Evolutionary conservation across 2,888 invertebrate species (phyloP).

Genomic region (Vesta saturnalis): DNA sequence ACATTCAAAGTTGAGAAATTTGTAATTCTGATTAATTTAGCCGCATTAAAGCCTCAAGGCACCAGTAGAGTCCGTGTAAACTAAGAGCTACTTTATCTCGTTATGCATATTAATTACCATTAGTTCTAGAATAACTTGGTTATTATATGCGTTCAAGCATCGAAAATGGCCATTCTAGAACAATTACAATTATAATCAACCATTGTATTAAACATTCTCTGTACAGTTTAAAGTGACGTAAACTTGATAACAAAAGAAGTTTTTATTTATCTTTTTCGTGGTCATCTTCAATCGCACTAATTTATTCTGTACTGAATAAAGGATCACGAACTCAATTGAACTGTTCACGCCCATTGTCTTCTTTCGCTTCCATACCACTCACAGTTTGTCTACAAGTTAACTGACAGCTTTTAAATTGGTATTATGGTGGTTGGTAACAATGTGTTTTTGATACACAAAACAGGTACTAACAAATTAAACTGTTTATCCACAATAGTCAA

Average conservation of each 20-base stretch:
- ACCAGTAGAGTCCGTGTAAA: conserved; percentile 34
- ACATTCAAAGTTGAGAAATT: conserved; percentile 39
- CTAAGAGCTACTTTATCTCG: conserved; percentile 40
- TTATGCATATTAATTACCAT: conserved; percentile 48
- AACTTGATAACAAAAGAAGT: conserved; percentile 8
- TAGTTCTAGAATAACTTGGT: conserved; percentile 41
- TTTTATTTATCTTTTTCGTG: conserved; percentile 21
- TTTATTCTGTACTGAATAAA: conserved; percentile 45
- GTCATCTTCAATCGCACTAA: conserved; percentile 38
- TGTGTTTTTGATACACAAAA: conserved; percentile 1
- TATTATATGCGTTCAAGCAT: conserved; percentile 38
- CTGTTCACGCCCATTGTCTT: conserved; percentile 48
- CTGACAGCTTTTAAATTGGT: conserved; percentile 35
- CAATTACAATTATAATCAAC: conserved; percentile 30
- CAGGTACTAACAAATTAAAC: conserved; percentile 1
- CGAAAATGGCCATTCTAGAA: conserved; percentile 31
- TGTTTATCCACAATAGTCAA: conserved; percentile 1
- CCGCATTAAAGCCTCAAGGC: conserved; percentile 41
- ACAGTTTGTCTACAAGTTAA: conserved; percentile 22
- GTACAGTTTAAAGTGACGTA: conserved; percentile 12
- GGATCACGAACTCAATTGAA: conserved; percentile 47
- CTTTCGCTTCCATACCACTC: conserved; percentile 33
- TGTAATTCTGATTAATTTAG: conserved; percentile 49
- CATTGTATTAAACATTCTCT: conserved; percentile 22
- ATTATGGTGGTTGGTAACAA: conserved; percentile 28